These are phyloP conservation scores for Meteorus cinctellus DNA, from an alignment of 2,888 invertebrate species.

Conservation along the genomic window DNA sequence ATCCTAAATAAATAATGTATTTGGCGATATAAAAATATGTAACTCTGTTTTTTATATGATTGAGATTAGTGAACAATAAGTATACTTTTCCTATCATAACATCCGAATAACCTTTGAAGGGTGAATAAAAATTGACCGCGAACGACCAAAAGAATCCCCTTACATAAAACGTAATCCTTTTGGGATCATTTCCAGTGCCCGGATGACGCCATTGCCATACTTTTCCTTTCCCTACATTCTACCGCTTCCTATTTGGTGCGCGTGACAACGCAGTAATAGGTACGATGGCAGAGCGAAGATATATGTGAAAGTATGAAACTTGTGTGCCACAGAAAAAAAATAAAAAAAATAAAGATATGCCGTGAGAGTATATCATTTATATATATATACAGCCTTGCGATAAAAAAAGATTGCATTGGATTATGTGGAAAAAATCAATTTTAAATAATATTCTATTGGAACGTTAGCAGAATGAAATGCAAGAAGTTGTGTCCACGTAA, in stretches of 20 bases:
- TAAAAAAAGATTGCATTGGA: neutral
- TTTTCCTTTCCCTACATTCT: neutral
- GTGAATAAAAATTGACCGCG: neutral
- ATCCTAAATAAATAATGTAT: neutral
- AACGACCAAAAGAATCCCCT: neutral
- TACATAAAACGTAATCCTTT: neutral
- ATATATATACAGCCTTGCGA: neutral
- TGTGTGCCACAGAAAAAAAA: neutral
- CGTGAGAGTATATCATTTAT: too few relatives aligned
- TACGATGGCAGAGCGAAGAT: slow-evolving; percentile 1
- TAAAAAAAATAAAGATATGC: too few relatives aligned
- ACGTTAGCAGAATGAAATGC: neutral
- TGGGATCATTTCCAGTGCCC: neutral
- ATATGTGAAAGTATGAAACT: neutral
- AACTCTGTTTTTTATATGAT: neutral
- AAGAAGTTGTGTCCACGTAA: neutral
- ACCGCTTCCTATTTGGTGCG: neutral
- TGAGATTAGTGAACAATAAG: neutral
- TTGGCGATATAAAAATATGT: neutral
- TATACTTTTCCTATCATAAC: neutral
- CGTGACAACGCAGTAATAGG: too few relatives aligned
- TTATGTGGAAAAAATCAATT: neutral
- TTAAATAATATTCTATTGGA: neutral
- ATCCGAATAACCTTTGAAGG: neutral
- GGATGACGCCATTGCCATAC: neutral